phyloP scores from a whole-genome alignment of 2,888 invertebrate genomes.

The Heliconius aoede region DNA sequence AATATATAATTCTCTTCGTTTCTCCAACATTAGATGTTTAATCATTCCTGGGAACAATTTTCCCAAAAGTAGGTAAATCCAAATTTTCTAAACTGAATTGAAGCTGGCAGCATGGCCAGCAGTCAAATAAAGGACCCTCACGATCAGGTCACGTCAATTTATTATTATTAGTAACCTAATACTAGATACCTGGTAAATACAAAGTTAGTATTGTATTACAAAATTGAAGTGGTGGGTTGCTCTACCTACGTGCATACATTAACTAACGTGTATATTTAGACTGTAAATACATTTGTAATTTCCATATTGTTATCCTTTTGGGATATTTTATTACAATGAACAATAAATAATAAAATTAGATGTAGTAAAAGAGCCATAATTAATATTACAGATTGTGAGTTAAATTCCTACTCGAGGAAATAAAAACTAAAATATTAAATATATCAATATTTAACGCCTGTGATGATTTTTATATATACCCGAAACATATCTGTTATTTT shows the following conservation, averaged over 20 bases:
- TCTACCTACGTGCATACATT: constrained; percentile 16
- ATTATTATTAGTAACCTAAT: background rate
- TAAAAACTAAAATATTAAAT: too few relatives aligned
- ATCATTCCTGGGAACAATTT: background rate
- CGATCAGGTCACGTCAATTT: background rate
- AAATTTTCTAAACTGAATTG: background rate
- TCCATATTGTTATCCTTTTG: background rate
- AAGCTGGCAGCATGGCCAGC: background rate
- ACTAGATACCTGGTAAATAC: background rate
- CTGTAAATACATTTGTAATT: background rate
- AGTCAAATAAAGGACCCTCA: background rate
- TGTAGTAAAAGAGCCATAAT: too few relatives aligned
- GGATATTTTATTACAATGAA: background rate
- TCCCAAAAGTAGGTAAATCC: too few relatives aligned
- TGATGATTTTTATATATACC: too few relatives aligned
- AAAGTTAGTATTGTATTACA: constrained; percentile 9
- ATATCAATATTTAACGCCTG: too few relatives aligned
- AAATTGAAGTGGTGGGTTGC: background rate
- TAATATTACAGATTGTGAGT: too few relatives aligned
- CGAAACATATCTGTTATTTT: background rate
- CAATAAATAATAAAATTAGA: too few relatives aligned
- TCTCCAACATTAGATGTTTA: too few relatives aligned
- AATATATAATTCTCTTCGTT: background rate
- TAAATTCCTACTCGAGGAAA: too few relatives aligned
- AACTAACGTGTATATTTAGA: background rate